Percentiles rank a stretch among this genome's conserved stretches.
These are phyloP conservation scores for Synergus japonicus DNA, from an alignment of 2,888 invertebrate species.

Conservation along the genomic window DNA sequence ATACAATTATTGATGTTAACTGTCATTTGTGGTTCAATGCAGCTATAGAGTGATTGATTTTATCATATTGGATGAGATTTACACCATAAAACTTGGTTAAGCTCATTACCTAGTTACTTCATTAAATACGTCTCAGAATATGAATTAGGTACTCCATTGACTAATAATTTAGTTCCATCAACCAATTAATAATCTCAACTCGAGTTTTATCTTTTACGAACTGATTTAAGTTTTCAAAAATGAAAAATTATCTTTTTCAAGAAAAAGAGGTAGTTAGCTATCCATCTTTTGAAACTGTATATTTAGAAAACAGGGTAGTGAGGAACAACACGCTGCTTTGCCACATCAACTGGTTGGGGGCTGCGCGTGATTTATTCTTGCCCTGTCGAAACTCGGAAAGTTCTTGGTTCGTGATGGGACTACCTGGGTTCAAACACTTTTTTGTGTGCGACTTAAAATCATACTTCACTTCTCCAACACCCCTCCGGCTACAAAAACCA, in stretches of 20 bases:
- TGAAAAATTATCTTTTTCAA: too few relatives aligned
- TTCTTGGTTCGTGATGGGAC: constrained; percentile 39
- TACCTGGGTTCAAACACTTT: constrained; percentile 32
- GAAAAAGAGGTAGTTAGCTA: neutral
- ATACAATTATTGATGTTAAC: neutral
- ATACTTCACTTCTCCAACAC: constrained; percentile 34
- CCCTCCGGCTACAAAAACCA: constrained; percentile 29
- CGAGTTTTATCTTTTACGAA: too few relatives aligned
- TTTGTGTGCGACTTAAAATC: constrained; percentile 29
- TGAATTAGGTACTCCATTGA: too few relatives aligned
- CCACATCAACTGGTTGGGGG: constrained; percentile 23
- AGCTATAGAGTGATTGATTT: neutral
- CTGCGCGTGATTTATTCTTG: constrained; percentile 30
- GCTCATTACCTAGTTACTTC: too few relatives aligned
- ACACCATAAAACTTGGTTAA: too few relatives aligned
- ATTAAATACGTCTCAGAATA: too few relatives aligned
- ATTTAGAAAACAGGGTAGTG: constrained; percentile 21
- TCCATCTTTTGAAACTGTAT: constrained; percentile 7
- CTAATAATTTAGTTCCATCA: too few relatives aligned
- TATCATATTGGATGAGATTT: neutral
- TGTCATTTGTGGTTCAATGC: neutral
- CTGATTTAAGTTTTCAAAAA: too few relatives aligned
- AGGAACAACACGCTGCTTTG: constrained; percentile 28
- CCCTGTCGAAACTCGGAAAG: constrained; percentile 37
- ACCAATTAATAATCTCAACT: too few relatives aligned